These are phyloP conservation scores for Leptinotarsa rubiginosa DNA, from an alignment of 2,888 invertebrate species.

Conservation along the genomic window DNA sequence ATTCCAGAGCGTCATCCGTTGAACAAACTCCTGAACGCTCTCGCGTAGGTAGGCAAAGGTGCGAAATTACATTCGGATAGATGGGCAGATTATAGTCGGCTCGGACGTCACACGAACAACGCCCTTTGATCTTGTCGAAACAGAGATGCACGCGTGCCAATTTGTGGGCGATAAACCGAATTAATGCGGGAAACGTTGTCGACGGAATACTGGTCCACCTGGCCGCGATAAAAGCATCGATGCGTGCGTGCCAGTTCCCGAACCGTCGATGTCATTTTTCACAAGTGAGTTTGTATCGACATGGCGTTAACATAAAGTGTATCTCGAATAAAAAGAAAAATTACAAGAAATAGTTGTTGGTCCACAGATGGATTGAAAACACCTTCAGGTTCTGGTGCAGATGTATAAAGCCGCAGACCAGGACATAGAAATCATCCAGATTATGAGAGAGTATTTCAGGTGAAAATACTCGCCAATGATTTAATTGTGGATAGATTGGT, in stretches of 20 bases:
- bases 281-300: background rate
- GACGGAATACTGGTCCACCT: constrained; percentile 2
- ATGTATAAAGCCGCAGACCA: no score
- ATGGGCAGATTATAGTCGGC: constrained; percentile 5
- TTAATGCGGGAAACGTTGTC: constrained; percentile 4
- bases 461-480: no score
- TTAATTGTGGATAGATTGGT: no score
- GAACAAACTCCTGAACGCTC: background rate
- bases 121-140: background rate
- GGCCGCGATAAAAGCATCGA: background rate
- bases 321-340: background rate
- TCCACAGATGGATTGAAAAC: no score
- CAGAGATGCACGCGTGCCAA: constrained; percentile 9
- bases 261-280: background rate
- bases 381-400: no score
- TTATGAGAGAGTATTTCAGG: no score
- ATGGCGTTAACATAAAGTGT: background rate
- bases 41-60: constrained; percentile 2
- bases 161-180: constrained; percentile 15
- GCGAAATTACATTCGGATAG: constrained; percentile 11
- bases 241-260: background rate
- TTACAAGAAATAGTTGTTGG: no score
- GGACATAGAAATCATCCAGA: no score
- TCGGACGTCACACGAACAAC: constrained; percentile 6
- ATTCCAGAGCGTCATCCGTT: background rate